These are phyloP conservation scores for Nyctereutes procyonoides DNA, from an alignment of 2,113 vertebrate species.

Conservation along the genomic window DNA sequence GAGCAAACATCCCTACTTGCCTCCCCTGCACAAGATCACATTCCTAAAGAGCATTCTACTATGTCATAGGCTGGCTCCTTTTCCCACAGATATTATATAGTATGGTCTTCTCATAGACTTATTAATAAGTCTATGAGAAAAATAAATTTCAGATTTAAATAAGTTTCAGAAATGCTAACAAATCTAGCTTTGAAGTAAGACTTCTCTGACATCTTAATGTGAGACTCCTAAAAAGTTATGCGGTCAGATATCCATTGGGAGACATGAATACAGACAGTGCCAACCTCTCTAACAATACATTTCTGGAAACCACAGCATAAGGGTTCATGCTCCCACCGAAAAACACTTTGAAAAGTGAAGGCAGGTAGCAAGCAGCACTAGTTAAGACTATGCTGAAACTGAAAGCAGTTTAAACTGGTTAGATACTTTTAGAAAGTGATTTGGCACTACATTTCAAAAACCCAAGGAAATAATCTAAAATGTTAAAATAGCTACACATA, in stretches of 20 bases:
- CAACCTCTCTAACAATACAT: not conserved
- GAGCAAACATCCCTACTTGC: not conserved
- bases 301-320: not conserved
- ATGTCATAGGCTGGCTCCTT: not conserved
- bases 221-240: conserved; percentile 37
- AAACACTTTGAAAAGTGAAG: conserved; percentile 24
- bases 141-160: conserved; percentile 40
- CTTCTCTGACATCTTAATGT: not conserved
- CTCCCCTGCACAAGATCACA: not conserved
- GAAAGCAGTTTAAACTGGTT: conserved; percentile 10
- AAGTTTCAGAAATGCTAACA: not conserved
- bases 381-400: conserved; percentile 28
- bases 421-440: conserved; percentile 48
- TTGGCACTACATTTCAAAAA: conserved; percentile 25
- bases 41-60: not conserved
- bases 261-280: not conserved
- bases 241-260: not conserved
- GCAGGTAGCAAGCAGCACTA: not conserved
- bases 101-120: conserved; percentile 19
- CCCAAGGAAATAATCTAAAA: conserved; percentile 37
- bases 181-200: not conserved
- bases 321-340: not conserved
- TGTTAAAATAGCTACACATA: not conserved
- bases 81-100: not conserved
- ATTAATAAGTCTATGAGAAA: not conserved